Base-by-base conservation (phyloP, 2,888 invertebrate species). In the Drosophila picticornis region DNA sequence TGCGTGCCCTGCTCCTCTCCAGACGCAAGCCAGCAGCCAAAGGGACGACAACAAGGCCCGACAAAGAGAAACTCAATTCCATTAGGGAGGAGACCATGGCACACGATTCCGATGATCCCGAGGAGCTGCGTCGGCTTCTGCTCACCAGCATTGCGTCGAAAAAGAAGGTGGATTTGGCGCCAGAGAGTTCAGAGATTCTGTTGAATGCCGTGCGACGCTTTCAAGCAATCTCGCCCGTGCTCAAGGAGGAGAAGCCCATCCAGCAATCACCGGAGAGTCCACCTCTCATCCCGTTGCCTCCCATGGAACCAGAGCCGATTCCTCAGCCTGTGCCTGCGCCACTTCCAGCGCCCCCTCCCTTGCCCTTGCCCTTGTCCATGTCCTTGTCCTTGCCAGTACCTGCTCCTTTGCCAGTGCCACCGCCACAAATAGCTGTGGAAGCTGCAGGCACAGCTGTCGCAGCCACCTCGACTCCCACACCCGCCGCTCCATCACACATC, bases 161-260 rank as follows among this genome's bases (percentile, higher is more conserved):
- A 56, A 76, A 78, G 16, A 72, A 80, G n/a, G 4, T 16, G 16
- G 13, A 68, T 16, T 1, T 2, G 3, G 2, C 27, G 10, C 27
- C n/a, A 3, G 51, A 58, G 0, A 80, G 79, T 56, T 88, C 91
- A 1, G 78, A 79, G 43, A 91, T 93, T n/a, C 81, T 93, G 0
- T 93, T 93, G 67, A 91, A 92, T 72, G 93, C 93, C 6, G 91
- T 93, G 0, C 91, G 90, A 16, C 88, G 93, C 3, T 80, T 93
- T 25, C 89, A 85, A 59, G 34, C 78, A n/a, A n/a, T 38, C 2
- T 63, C 75, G 38, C 43, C 69, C 0, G 9, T 57, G 48, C 36
- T 22, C 13, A 25, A 27, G 32, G 13, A 25, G 0, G 36, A 52
- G 9, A 31, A 58, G 1, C 13, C 36, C n/a, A 25, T 2, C 11